Evolutionary conservation across 2,113 vertebrate species (phyloP), one percentile per base, ranked within the genome.

Genomic region (Notarius lentiginosus): DNA sequence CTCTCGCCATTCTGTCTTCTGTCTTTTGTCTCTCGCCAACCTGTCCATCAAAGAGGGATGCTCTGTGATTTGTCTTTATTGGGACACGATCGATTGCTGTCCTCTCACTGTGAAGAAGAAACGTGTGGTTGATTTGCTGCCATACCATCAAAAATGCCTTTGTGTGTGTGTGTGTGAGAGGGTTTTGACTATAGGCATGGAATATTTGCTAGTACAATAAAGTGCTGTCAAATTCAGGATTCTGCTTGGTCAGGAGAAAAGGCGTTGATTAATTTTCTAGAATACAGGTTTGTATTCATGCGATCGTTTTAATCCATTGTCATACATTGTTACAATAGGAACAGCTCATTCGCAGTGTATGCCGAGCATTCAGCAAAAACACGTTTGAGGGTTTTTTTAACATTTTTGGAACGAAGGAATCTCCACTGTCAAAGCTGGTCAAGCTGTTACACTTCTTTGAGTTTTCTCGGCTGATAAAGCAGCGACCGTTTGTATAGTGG

Each of bases 21-120:
- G 30, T 20, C 77, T 70, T 72, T 91, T 92, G 93, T 93, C 93
- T 93, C 91, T 92, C 90, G 88, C 81, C 89, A 90, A 88, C 90
- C 92, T 92, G 89, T 93, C 93, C 92, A 92, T 94, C 94, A 93
- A 89, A 91, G 93, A 91, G 90, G 91, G 89, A 90, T 10, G 89
- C 89, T 93, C 88, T 92, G 88, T 91, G 87, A 88, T 91, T 88
- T 65, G 89, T 89, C 91, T 91, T 91, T 80, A 82, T 82, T 85
- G 91, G 90, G 91, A 92, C 91, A 86, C 86, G 89, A 95, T 95
- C 63, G 92, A 95, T 93, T 30, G 49, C 90, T 84, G 30, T 85
- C 90, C 84, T 88, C 88, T 81, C 92, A 90, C 92, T 94, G 91
- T 92, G 82, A 58, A 55, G 30, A 90, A 91, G 88, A 80, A 90